Conservation (phyloP, 2,888 invertebrate species). For the Phrixothrix hirtus region DNA sequence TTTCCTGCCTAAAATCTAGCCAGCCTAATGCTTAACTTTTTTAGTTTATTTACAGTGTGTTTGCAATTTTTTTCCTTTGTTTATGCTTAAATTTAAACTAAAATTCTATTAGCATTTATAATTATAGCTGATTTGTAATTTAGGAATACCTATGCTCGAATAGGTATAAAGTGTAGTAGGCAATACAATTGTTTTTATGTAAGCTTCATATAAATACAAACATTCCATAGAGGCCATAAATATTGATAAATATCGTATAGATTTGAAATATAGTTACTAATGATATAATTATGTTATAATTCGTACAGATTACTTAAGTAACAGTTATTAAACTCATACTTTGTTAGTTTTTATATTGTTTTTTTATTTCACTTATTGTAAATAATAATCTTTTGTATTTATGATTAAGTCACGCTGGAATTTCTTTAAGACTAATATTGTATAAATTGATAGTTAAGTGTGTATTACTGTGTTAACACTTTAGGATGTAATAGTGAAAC, state of each 20-base stretch:
- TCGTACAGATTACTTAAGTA: too few relatives aligned
- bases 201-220: constrained; percentile 41
- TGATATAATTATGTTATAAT: too few relatives aligned
- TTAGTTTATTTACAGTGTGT: constrained; percentile 13
- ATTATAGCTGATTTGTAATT: constrained; percentile 24
- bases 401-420: constrained; percentile 20
- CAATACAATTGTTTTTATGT: constrained; percentile 45
- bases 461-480: constrained; percentile 36
- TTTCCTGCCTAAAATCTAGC: constrained; percentile 32
- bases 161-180: constrained; percentile 49
- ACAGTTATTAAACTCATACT: too few relatives aligned
- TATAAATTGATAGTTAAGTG: constrained; percentile 29
- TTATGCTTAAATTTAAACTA: constrained; percentile 7
- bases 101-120: background rate
- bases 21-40: constrained; percentile 17
- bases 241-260: too few relatives aligned
- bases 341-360: background rate
- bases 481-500: constrained; percentile 24
- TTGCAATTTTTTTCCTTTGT: constrained; percentile 12
- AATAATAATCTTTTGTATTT: constrained; percentile 35
- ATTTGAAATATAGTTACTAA: too few relatives aligned
- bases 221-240: constrained; percentile 44
- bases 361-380: constrained; percentile 44
- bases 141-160: constrained; percentile 31
- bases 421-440: constrained; percentile 23